Base-by-base conservation (phyloP, 1,140 invertebrate species). In the Drosophila asahinai region DNA sequence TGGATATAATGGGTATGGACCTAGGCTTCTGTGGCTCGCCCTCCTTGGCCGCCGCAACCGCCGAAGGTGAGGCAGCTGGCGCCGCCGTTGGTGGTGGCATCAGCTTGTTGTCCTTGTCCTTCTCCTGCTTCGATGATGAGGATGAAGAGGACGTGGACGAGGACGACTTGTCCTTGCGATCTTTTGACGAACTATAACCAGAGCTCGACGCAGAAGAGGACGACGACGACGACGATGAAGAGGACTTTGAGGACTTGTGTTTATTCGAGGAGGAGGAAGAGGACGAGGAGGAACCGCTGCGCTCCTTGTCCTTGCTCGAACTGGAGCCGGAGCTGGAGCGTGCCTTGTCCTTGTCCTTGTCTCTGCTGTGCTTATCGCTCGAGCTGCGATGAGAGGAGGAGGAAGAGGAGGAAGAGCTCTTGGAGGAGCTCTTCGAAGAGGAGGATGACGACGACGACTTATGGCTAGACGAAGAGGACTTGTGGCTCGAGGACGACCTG, bases 61-160 rank as follows among this genome's bases (percentile, higher is more conserved):
- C 11, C 11, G 63, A 12, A 2, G 64, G 25, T 12, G 65, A 65
- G 11, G 64, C 27, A 48, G 30, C 43, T 42, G 45, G 45, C 38
- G 68, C 11, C 19, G 57, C 43, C 9, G 78, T 5, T 22, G 86
- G 86, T 45, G 95, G 95, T 12, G 95, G 94, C 89, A 95, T 95
- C 7, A 95, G 83, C 92, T 96, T 96, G 45, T 90, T 86, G 27
- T 96, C 95, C 86, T 96, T 96, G 81, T 96, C 95, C 77, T 95
- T 96, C 60, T 86, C 86, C 59, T 80, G 86, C 30, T 79, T 91
- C 2, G 74, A 51, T 33, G 65, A 40, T 19, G 70, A 54, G 11
- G 68, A 70, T 5, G 55, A 25, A 8, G 66, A 42, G 15, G 62
- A 66, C 8, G 65, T 48, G 40, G 65, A 51, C n/a, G 58, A 63